Evolutionary conservation across 2,888 invertebrate genomes (phyloP), one percentile per base, ranked within the genome.

Genomic region (Eupithecia subumbrata): DNA sequence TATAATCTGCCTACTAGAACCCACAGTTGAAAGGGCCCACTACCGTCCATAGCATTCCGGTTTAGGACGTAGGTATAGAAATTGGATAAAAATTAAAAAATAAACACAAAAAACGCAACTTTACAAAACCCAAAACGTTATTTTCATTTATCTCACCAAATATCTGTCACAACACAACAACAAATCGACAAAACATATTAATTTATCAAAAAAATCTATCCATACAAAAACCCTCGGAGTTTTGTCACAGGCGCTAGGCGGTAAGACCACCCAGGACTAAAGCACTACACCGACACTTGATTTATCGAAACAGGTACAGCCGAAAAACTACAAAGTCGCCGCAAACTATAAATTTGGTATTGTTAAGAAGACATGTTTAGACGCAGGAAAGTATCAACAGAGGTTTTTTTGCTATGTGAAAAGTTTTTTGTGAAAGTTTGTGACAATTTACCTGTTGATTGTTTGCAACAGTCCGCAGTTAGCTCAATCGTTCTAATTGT

Each of bases 281-380:
- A 22, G 40, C 66, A 40, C 66, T 56, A 72, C 30, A 45, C 70
- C 71, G 72, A 60, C 72, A 45, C 76, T 71, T 74, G 76, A 76
- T 76, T 76, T 76, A 76, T 76, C 68, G 72, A 72, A 71, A 76
- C 78, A 78, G 76, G 78, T 74, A 76, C 52, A 72, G 60, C 72
- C 68, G 70, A 78, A 78, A 74, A 78, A 74, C 22, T 56, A 64
- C 76, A 74, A 76, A 74, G 75, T 73, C 69, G 45, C 82, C 80
- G 81, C 78, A 43, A 37, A 71, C 74, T 73, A 83, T 83, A 83
- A 83, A 83, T 83, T 77, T 75, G 73, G 75, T 79, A 78, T 80
- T 81, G 82, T 83, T 71, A 76, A 71, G 77, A 68, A 74, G 80
- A 82, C 76, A 78, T 78, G 82, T 83, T 82, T 81, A 77, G 82